A percentile compares a stretch with the other conserved stretches of the same genome.
These are phyloP conservation scores for Stomatorhinus walkeri DNA, from an alignment of 2,797 vertebrate species.

Conservation along the genomic window DNA sequence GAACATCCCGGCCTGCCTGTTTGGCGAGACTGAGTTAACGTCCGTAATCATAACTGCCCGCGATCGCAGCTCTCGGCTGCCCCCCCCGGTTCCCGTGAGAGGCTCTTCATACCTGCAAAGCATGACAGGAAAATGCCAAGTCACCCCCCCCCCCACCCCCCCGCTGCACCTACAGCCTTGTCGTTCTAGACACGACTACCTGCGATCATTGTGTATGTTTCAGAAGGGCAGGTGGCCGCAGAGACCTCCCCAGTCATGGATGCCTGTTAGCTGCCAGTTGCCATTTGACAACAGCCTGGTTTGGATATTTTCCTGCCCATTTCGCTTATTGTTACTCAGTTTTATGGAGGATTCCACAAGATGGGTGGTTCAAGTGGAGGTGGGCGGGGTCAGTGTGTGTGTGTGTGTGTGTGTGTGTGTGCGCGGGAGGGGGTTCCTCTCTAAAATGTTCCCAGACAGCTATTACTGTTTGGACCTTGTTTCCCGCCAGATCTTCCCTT, in stretches of 20 bases:
- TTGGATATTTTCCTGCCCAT: neutral
- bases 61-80: neutral
- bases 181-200: neutral
- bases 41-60: neutral
- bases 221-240: neutral
- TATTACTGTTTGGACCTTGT: neutral
- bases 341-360: neutral
- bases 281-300: neutral
- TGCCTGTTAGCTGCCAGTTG: neutral
- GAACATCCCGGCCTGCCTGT: neutral
- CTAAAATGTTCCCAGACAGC: neutral
- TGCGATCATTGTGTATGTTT: neutral
- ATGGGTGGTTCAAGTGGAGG: neutral
- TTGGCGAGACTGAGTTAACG: neutral
- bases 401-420: too few species aligned
- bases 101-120: neutral
- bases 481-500: neutral
- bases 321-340: neutral
- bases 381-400: neutral
- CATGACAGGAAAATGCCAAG: neutral
- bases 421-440: neutral
- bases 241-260: neutral
- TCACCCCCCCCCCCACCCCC: neutral
- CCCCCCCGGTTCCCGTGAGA: neutral
- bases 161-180: neutral